These are phyloP conservation scores for Phylloscopus trochilus DNA, from an alignment of 2,113 vertebrate genomes.

Conservation along the genomic window DNA sequence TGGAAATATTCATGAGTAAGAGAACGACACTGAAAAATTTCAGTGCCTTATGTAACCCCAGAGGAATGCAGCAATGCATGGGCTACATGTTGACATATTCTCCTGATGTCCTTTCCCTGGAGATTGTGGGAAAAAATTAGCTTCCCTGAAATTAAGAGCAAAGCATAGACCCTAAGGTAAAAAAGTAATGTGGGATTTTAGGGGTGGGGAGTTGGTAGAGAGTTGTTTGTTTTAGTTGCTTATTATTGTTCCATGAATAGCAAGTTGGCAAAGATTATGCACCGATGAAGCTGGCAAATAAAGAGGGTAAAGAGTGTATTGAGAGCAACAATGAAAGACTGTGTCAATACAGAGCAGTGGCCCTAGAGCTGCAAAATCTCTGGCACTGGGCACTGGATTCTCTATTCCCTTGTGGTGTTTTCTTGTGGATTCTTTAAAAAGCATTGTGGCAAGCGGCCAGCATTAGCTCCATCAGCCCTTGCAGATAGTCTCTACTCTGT, in stretches of 20 bases:
- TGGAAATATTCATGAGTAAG: slow-evolving; percentile 15
- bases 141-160: not conserved
- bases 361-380: slow-evolving; percentile 34
- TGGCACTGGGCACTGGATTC: not conserved
- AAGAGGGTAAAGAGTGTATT: slow-evolving; percentile 54
- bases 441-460: slow-evolving; percentile 23
- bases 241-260: not conserved
- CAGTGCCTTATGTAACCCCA: not conserved
- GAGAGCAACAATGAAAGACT: slow-evolving; percentile 39
- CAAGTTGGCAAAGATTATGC: slow-evolving; percentile 12
- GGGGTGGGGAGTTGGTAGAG: not conserved
- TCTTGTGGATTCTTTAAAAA: slow-evolving; percentile 41
- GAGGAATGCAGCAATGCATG: slow-evolving; percentile 9
- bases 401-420: not conserved
- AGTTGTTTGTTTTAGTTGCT: slow-evolving; percentile 22
- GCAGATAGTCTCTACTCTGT: not conserved
- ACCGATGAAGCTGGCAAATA: slow-evolving; percentile 15
- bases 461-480: not conserved
- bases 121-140: not conserved
- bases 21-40: slow-evolving; percentile 2
- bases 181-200: not conserved
- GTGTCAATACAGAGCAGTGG: slow-evolving; percentile 18
- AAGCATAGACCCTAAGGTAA: not conserved
- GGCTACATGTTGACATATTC: not conserved
- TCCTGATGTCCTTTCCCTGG: not conserved